phyloP scores from a whole-genome alignment of 2,797 vertebrate species.

The Sebastes oblongus region DNA sequence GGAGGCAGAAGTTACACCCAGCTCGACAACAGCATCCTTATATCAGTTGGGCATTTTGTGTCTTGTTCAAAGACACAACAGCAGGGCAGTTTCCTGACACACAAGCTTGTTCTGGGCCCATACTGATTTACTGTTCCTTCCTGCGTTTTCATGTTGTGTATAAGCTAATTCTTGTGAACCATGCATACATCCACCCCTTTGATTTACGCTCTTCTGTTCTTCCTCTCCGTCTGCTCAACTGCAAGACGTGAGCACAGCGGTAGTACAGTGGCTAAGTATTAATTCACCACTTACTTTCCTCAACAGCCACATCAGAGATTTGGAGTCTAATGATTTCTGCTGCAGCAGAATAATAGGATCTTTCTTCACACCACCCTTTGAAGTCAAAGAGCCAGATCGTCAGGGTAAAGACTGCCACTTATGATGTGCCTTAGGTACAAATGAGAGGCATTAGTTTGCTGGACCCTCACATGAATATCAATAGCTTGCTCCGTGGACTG shows the following conservation, averaged over 20 bases:
- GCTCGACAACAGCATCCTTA: neutral
- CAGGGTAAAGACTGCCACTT: slow-evolving; percentile 73
- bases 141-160: neutral
- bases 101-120: neutral
- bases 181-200: neutral
- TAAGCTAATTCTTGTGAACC: neutral
- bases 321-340: slow-evolving; percentile 65
- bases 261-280: slow-evolving; percentile 46
- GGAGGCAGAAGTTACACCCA: neutral
- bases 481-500: slow-evolving; percentile 36
- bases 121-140: too few species aligned
- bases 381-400: slow-evolving; percentile 73
- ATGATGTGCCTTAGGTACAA: slow-evolving; percentile 76
- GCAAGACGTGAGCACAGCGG: neutral
- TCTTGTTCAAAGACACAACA: neutral
- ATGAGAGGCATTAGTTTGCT: slow-evolving; percentile 71
- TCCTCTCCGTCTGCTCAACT: neutral
- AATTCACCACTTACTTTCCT: slow-evolving; percentile 53
- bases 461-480: slow-evolving; percentile 69
- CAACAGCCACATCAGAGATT: slow-evolving; percentile 57
- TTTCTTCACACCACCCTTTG: slow-evolving; percentile 72
- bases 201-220: neutral
- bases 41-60: neutral
- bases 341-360: slow-evolving; percentile 72
- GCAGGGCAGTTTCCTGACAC: neutral